These are phyloP conservation scores for Caranx ignobilis DNA, from an alignment of 2,113 vertebrate genomes.

Conservation along the genomic window DNA sequence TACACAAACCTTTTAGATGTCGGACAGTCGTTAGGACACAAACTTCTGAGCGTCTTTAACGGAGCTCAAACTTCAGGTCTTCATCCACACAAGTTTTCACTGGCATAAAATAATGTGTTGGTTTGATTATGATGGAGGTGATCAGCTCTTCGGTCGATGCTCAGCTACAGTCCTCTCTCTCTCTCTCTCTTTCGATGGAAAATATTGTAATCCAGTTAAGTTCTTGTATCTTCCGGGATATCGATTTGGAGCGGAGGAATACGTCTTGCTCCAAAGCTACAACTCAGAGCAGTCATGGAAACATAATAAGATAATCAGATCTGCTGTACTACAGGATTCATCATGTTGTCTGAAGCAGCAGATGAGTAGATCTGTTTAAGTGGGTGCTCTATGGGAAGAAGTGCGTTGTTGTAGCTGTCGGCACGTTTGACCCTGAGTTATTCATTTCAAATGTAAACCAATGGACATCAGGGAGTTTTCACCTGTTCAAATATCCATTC, in stretches of 20 bases:
- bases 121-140: neutral
- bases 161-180: neutral
- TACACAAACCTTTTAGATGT: neutral
- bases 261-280: neutral
- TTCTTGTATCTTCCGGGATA: neutral
- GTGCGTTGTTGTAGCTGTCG: no score
- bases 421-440: neutral
- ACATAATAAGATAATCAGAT: no score
- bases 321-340: no score
- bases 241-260: neutral
- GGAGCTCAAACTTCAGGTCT: neutral
- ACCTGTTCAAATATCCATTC: neutral
- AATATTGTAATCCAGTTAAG: constrained; percentile 3
- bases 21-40: neutral
- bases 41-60: neutral
- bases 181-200: neutral
- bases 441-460: neutral
- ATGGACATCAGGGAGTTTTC: neutral
- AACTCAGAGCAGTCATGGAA: no score
- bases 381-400: no score
- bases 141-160: neutral
- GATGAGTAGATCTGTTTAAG: no score
- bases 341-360: no score
- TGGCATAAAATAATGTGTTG: neutral
- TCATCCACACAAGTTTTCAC: neutral